phyloP scores from a whole-genome alignment of 2,797 vertebrate species.

The Loris lydekkerianus region DNA sequence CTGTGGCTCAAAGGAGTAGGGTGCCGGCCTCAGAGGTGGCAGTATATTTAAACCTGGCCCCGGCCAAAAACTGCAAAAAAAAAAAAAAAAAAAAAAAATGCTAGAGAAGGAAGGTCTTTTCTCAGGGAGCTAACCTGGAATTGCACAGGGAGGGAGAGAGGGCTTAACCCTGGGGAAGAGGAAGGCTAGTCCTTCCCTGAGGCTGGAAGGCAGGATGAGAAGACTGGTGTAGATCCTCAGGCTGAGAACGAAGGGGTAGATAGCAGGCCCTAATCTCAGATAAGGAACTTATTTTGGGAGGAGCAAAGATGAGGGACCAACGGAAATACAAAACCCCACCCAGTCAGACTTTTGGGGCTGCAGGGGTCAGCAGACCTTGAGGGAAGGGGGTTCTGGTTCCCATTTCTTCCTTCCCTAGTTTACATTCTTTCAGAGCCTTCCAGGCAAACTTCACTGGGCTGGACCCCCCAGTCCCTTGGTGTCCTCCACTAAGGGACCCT shows the following conservation, averaged over 20 bases:
- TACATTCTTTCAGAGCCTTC: not conserved
- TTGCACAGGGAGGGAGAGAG: not conserved
- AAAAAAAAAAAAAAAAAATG: not conserved
- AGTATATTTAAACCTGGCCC: not conserved
- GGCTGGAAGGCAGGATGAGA: not conserved
- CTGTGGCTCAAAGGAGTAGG: too few relatives aligned
- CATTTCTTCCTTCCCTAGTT: not conserved
- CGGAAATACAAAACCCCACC: not conserved
- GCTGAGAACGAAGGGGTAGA: not conserved
- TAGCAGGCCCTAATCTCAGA: not conserved
- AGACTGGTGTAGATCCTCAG: not conserved
- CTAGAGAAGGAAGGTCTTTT: slow-evolving; percentile 8
- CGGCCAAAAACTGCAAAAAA: not conserved
- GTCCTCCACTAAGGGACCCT: not conserved
- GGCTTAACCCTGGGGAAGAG: not conserved
- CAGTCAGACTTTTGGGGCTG: not conserved
- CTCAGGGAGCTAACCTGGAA: not conserved
- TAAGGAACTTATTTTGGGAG: not conserved
- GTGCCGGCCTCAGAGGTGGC: too few relatives aligned
- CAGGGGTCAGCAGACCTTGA: not conserved
- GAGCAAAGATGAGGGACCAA: not conserved
- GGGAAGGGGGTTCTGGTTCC: not conserved
- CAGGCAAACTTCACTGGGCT: not conserved
- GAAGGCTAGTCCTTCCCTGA: not conserved
- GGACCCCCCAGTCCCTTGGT: not conserved